phyloP scores from a whole-genome alignment of 2,113 vertebrate genomes.

The Caloenas nicobarica region DNA sequence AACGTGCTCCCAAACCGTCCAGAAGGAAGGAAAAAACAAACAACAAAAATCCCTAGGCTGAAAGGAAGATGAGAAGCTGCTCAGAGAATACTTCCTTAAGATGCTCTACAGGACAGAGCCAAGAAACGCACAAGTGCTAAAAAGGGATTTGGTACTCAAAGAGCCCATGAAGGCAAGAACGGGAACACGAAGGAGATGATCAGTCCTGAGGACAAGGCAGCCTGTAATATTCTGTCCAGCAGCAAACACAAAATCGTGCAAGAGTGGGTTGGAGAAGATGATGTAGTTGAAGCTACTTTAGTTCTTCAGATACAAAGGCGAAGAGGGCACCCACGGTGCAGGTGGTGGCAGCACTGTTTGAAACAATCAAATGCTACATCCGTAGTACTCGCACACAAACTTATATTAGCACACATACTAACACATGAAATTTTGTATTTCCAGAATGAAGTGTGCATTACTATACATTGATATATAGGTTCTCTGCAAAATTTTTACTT shows the following conservation, averaged over 20 bases:
- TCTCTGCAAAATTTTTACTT: not conserved
- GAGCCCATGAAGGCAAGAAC: not conserved
- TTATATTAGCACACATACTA: not conserved
- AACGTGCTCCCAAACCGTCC: fast-evolving
- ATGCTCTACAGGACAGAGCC: not conserved
- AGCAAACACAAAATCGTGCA: not conserved
- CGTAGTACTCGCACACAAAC: not conserved
- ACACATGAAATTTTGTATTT: not conserved
- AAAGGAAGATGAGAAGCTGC: not conserved
- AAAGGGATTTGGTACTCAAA: not conserved
- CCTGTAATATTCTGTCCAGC: not conserved
- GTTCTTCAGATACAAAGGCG: not conserved
- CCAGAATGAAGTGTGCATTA: not conserved
- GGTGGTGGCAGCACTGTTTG: not conserved
- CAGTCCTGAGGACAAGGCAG: not conserved
- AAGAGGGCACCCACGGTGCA: not conserved
- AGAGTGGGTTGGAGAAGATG: not conserved
- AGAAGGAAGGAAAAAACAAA: not conserved
- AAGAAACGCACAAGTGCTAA: not conserved
- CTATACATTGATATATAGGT: not conserved
- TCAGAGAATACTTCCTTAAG: not conserved
- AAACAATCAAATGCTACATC: not conserved
- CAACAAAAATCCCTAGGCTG: not conserved
- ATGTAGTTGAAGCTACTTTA: not conserved
- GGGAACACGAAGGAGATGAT: not conserved